Conservation (phyloP, 2,797 vertebrate genomes). For the Microtus obscurus region DNA sequence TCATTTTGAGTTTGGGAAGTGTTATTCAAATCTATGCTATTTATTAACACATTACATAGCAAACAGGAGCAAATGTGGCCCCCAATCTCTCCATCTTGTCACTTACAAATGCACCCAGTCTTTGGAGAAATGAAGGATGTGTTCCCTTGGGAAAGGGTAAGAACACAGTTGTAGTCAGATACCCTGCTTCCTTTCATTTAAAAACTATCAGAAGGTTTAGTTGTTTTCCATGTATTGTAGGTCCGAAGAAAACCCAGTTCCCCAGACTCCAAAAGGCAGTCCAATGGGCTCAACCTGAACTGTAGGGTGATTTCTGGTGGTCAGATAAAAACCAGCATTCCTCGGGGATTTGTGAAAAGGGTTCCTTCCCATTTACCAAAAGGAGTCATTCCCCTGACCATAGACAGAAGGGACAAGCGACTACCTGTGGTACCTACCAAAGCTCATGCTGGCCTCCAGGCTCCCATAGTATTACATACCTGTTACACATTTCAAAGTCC, state of each 20-base stretch:
- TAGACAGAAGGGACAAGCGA: not conserved
- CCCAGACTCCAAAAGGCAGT: not conserved
- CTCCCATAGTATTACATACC: not conserved
- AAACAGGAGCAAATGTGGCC: not conserved
- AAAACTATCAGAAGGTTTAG: constrained; percentile 32
- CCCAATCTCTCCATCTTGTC: not conserved
- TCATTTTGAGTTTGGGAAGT: constrained; percentile 3
- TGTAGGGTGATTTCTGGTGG: not conserved
- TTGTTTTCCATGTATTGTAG: not conserved
- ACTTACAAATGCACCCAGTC: not conserved
- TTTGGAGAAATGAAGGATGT: not conserved
- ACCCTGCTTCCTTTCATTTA: not conserved
- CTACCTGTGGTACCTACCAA: too few relatives aligned
- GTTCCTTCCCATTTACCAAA: not conserved
- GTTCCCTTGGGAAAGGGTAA: not conserved
- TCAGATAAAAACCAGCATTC: not conserved
- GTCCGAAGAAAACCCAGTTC: not conserved
- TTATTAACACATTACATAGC: not conserved
- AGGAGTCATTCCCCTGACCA: not conserved
- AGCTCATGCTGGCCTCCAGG: not conserved
- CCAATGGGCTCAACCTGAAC: not conserved
- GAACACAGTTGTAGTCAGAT: not conserved
- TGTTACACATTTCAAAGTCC: not conserved
- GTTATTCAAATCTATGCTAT: not conserved
- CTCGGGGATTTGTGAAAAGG: not conserved